Percentiles rank a stretch among this genome's conserved stretches.
These are phyloP conservation scores for Stercorarius parasiticus DNA, from an alignment of 2,113 vertebrate genomes.

Conservation along the genomic window DNA sequence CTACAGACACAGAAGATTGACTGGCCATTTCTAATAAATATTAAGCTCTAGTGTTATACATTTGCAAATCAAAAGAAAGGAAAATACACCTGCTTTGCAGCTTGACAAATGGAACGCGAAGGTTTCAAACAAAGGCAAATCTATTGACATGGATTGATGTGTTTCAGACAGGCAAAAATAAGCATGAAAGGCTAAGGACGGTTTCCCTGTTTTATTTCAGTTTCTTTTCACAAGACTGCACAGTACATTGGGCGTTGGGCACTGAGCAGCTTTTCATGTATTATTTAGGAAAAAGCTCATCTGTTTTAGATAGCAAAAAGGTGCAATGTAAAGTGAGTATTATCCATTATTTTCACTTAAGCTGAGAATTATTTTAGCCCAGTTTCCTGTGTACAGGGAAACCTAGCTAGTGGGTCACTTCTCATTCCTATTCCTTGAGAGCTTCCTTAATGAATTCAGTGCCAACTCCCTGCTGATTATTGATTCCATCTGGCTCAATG, in stretches of 20 bases:
- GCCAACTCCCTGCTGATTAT: constrained; percentile 30
- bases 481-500: constrained; percentile 62
- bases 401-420: neutral
- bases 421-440: neutral
- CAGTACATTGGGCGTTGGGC: neutral
- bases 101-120: neutral
- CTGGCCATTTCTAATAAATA: neutral
- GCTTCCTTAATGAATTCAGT: constrained; percentile 26
- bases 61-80: neutral
- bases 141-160: neutral
- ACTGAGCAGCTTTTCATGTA: neutral
- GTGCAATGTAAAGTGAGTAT: neutral
- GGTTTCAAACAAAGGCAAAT: neutral
- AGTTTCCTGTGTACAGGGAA: neutral
- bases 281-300: neutral
- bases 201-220: neutral
- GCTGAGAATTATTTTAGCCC: neutral
- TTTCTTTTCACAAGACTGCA: neutral
- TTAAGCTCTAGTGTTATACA: neutral
- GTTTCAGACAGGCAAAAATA: neutral
- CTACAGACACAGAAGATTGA: neutral
- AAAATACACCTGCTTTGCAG: neutral
- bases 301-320: neutral
- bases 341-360: constrained; percentile 1
- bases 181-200: neutral